Conservation (phyloP, 1,140 invertebrate species). For the Drosophila triauraria region DNA sequence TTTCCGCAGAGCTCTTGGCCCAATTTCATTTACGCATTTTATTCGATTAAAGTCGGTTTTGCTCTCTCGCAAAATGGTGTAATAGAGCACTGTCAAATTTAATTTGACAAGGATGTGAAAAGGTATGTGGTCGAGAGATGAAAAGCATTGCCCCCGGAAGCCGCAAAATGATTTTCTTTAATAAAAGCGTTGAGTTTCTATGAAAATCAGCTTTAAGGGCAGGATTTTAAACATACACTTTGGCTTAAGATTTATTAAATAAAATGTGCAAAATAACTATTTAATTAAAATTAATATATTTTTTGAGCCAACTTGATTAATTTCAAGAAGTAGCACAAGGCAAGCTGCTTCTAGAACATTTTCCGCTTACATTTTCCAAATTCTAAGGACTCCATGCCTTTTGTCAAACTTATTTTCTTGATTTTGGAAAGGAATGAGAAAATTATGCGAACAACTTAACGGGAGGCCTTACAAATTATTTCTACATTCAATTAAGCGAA, state of each 20-base stretch:
- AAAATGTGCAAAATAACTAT: background rate
- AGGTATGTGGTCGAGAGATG: constrained; percentile 5
- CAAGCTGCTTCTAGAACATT: background rate
- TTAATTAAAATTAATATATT: background rate
- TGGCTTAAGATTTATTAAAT: background rate
- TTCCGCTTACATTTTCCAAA: background rate
- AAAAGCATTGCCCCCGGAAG: constrained; percentile 14
- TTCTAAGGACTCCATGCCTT: background rate
- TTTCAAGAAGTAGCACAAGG: background rate
- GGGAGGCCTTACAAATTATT: constrained; percentile 56
- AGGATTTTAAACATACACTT: background rate
- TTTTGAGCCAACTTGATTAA: too few species aligned
- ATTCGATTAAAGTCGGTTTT: constrained; percentile 67
- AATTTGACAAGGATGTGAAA: constrained; percentile 65
- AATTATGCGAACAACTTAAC: constrained; percentile 42
- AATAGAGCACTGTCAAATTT: constrained; percentile 69
- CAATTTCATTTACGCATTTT: constrained; percentile 75
- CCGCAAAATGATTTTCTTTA: constrained; percentile 20
- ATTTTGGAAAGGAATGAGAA: constrained; percentile 8
- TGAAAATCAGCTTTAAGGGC: background rate
- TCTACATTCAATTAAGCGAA: constrained; percentile 58
- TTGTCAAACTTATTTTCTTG: constrained; percentile 20
- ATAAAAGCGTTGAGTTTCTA: constrained; percentile 6
- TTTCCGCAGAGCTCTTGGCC: constrained; percentile 20
- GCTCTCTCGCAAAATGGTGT: constrained; percentile 56